Percentiles rank a stretch among this genome's conserved stretches.
Conservation (phyloP, 2,113 vertebrate genomes). For the Bombycilla garrulus region DNA sequence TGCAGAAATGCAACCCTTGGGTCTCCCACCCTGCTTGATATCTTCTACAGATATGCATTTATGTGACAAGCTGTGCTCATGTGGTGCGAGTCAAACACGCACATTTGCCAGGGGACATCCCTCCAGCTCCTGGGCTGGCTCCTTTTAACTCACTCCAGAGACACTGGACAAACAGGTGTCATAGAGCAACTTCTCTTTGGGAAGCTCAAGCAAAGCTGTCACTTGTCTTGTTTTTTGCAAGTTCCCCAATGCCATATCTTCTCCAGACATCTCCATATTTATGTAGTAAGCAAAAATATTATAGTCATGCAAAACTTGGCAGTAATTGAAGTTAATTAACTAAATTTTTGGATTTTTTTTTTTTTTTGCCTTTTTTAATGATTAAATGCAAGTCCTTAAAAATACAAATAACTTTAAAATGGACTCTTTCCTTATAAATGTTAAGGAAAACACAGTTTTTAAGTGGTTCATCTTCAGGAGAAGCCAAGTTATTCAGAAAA, state of each 20-base stretch:
- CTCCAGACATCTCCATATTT: background rate
- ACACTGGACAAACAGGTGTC: background rate
- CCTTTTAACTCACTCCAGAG: background rate
- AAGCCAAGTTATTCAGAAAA: background rate
- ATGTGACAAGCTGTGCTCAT: background rate
- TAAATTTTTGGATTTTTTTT: background rate
- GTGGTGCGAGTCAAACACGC: fast-evolving
- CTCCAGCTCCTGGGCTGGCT: background rate
- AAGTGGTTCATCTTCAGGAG: background rate
- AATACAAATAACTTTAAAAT: background rate
- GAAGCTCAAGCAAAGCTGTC: background rate
- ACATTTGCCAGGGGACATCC: background rate
- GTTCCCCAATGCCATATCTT: background rate
- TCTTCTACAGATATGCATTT: fast-evolving
- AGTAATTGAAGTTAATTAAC: background rate
- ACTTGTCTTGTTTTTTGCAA: background rate
- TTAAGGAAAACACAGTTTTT: background rate
- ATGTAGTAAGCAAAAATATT: background rate
- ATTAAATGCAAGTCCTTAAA: background rate
- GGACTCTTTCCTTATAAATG: background rate
- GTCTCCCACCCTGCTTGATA: background rate
- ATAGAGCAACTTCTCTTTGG: background rate
- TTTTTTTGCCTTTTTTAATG: background rate
- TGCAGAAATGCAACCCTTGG: background rate
- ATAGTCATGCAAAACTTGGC: background rate